Evolutionary conservation across 1,140 invertebrate species (phyloP), one percentile per base, ranked within the genome.

Genomic region (Stenopsyche tienmushanensis): DNA sequence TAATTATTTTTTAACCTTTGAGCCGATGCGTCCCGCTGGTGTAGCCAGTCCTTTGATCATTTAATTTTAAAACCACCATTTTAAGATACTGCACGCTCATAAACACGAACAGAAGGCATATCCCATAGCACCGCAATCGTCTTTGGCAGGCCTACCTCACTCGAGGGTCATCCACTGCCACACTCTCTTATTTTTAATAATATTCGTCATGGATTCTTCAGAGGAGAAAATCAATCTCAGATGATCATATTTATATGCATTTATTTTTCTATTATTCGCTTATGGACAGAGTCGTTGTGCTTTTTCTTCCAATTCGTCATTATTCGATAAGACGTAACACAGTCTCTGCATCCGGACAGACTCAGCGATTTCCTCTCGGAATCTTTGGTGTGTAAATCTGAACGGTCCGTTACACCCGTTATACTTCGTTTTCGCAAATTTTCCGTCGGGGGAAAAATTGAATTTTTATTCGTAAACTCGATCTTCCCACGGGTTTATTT

Each of bases 1-100:
- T 64, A 44, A 64, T 54, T 64, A 57, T 65, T 59, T 57, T 65
- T 60, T 59, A 59, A 59, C 55, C 64, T 65, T 65, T 65, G 55
- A 65, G 24, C 42, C n/a, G 21, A 42, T 24, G 9, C 63, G 53
- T 58, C 25, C 17, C 53, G 59, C 42, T 52, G 17, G 17, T 34
- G 59, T 29, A 5, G 44, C 29, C 29, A 34, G 29, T 34, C 44
- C 44, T 47, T 47, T 47, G 44, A 47, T 47, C 44, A 7, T 47
- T 47, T 47, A 47, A 47, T 47, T 47, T 47, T 18, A 47, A 47
- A 47, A 20, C 18, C 44, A 8, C 17, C 44, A 18, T 7, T 7
- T 15, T 5, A 47, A 5, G 44, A 47, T 47, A 18, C 5, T 34
- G 29, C 29, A 34, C 29, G 13, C 29, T 34, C 13, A 13, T 13